phyloP scores from a whole-genome alignment of 2,888 invertebrate species.

The Spilosoma lubricipeda region DNA sequence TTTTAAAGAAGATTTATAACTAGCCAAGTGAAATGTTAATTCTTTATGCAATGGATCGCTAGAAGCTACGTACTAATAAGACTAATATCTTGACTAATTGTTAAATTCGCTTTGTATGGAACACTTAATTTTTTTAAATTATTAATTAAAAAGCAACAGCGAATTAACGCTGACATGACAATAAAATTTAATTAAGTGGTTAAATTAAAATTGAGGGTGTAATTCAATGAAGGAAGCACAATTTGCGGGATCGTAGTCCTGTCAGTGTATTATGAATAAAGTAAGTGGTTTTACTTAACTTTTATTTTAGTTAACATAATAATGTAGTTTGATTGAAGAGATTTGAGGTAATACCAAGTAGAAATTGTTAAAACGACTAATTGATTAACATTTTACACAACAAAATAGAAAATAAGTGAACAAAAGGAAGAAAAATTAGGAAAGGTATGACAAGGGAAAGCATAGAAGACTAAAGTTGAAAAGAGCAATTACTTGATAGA shows the following conservation, averaged over 20 bases:
- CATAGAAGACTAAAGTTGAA: no score
- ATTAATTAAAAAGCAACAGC: background rate
- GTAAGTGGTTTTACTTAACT: background rate
- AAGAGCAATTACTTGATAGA: no score
- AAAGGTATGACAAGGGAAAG: no score
- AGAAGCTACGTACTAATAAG: background rate
- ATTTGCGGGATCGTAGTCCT: background rate
- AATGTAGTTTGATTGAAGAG: background rate
- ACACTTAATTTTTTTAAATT: background rate
- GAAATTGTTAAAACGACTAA: background rate
- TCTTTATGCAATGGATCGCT: background rate
- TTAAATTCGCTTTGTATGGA: background rate
- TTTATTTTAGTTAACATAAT: background rate
- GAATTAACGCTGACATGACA: background rate
- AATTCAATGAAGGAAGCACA: background rate
- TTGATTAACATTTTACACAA: background rate
- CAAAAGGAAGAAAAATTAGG: no score
- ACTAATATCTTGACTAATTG: slow-evolving; percentile 2
- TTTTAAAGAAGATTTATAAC: background rate
- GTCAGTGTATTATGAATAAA: background rate
- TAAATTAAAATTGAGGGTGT: background rate
- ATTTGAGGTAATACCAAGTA: background rate
- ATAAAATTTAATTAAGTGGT: background rate
- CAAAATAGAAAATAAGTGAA: background rate
- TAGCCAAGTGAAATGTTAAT: no score